A percentile compares a stretch with the other conserved stretches of the same genome.
Evolutionary conservation across 1,140 invertebrate species (phyloP).

Genomic region (Galleria mellonella): DNA sequence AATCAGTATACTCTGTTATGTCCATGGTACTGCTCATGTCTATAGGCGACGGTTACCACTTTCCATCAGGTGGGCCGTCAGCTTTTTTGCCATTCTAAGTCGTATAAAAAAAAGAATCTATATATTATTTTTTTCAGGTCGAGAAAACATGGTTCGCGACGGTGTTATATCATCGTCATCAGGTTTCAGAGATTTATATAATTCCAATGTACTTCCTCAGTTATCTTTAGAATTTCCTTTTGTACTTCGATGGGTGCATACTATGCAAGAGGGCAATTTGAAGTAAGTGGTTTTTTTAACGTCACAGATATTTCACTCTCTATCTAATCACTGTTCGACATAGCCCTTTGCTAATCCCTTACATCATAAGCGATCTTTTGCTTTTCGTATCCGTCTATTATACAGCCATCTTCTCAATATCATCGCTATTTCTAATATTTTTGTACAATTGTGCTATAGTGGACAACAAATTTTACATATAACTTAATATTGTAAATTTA

Average conservation of each 20-base stretch:
- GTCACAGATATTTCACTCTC: not conserved
- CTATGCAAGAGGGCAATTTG: constrained; percentile 28
- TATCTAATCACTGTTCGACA: too few relatives aligned
- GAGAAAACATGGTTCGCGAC: constrained; percentile 26
- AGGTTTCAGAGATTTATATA: constrained; percentile 36
- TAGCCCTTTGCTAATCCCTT: too few relatives aligned
- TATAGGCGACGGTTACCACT: too few relatives aligned
- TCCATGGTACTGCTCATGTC: too few relatives aligned
- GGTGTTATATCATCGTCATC: constrained; percentile 21
- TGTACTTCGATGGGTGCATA: constrained; percentile 33
- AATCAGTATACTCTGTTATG: too few relatives aligned
- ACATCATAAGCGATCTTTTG: not conserved
- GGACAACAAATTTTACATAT: too few relatives aligned
- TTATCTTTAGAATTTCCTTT: constrained; percentile 32
- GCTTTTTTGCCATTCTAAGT: too few relatives aligned
- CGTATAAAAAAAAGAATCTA: too few relatives aligned
- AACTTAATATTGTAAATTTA: too few relatives aligned
- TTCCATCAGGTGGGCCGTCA: too few relatives aligned
- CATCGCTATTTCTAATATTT: not conserved
- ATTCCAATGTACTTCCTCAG: constrained; percentile 25
- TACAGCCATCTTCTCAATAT: not conserved
- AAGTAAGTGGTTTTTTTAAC: constrained; percentile 25
- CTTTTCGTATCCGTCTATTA: not conserved
- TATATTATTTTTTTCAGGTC: too few relatives aligned
- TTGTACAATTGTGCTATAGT: too few relatives aligned